Evolutionary conservation across 2,113 vertebrate species (phyloP), one percentile per base, ranked within the genome.

Genomic region (Mirza zaza): DNA sequence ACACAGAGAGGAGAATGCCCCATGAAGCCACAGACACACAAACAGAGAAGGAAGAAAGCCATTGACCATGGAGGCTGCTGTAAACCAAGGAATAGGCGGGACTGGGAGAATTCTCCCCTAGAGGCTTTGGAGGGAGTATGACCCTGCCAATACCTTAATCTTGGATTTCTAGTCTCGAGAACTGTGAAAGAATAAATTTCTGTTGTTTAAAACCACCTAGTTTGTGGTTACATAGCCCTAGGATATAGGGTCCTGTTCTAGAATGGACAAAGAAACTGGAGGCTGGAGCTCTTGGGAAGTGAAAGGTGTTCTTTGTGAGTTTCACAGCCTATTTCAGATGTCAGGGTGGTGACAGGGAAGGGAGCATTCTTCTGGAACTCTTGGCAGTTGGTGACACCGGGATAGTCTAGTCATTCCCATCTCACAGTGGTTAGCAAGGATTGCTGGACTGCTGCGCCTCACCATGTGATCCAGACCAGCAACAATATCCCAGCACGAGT

Each of bases 311-410:
- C 7, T 70, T 32, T 5, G 1, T 17, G 32, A 80, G 55, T 55
- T 25, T 29, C 6, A 15, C 0, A 63, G 55, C 27, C 20, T 87
- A 32, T 52, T 91, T 57, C 39, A 32, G 27, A 52, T n/a, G 12
- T 48, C 36, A 48, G 79, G 59, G 18, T 42, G 87, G 42, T 20
- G 42, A 32, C 8, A 25, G 12, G 34, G 25, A 63, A 36, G 63
- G 63, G 23, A 50, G 11, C 4, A 12, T 52, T 76, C 34, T 93
- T 81, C 68, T 27, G 14, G 76, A 92, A n/a, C 85, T 61, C n/a
- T 6, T 32, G 34, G 17, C 4, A 18, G 25, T 13, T 65, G 75
- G 42, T 0, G 4, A 39, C 14, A 57, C 57, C 0, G 1, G 1
- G 18, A 23, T 3, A 34, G 0, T 27, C 59, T 61, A 79, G 39